These are phyloP conservation scores for Pogonus chalceus DNA, from an alignment of 1,140 invertebrate genomes.

Conservation along the genomic window DNA sequence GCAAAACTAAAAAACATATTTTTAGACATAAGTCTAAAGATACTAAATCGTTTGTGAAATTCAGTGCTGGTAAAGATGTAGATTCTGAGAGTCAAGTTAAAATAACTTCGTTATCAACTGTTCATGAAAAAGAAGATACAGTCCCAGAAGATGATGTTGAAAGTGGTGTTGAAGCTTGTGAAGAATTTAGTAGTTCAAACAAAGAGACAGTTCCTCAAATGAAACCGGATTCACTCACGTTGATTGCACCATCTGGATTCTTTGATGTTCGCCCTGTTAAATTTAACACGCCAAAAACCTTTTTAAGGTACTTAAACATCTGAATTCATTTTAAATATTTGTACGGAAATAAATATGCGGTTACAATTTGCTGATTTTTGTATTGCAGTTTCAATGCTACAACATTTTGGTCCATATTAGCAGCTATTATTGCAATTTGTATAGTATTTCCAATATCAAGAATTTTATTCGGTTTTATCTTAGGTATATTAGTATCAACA, in stretches of 20 bases:
- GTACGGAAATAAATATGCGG: not conserved
- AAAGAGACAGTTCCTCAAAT: no score
- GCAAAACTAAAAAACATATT: constrained; percentile 23
- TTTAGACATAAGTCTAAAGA: constrained; percentile 17
- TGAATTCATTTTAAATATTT: not conserved
- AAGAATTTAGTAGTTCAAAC: constrained; percentile 19
- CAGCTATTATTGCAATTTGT: constrained; percentile 27
- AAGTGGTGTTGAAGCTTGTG: constrained; percentile 43
- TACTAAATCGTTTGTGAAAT: constrained; percentile 26
- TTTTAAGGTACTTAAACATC: not conserved
- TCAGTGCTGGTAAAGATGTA: constrained; percentile 32
- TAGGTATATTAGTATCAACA: constrained; percentile 25
- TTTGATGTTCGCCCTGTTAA: not conserved
- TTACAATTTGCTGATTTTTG: no score
- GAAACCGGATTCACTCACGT: not conserved
- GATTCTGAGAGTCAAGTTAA: constrained; percentile 36
- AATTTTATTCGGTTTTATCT: constrained; percentile 31
- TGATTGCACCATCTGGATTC: not conserved
- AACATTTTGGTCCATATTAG: not conserved
- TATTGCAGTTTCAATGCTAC: not conserved
- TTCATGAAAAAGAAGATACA: constrained; percentile 6
- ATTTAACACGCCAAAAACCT: not conserved
- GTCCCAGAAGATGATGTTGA: constrained; percentile 38
- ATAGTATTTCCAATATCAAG: constrained; percentile 26
- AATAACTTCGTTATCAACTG: constrained; percentile 19